Conservation (phyloP, 2,888 invertebrate species). For the Lissocephala sabroskyi region DNA sequence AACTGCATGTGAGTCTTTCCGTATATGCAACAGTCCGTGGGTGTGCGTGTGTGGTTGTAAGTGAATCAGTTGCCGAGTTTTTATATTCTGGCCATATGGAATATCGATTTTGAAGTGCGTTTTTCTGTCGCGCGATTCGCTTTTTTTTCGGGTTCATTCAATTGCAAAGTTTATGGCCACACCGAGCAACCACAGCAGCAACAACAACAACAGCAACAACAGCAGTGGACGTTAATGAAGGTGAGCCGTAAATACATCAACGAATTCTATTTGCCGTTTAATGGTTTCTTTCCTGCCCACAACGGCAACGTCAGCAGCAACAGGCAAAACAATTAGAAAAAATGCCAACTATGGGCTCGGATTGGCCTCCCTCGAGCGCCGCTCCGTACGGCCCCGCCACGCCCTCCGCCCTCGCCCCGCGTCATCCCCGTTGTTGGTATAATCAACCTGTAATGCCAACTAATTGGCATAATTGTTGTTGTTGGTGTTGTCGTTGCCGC, state of each 20-base stretch:
- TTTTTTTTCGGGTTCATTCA: too few relatives aligned
- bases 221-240: too few relatives aligned
- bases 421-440: conserved; percentile 20
- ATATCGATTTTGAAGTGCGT: conserved; percentile 23
- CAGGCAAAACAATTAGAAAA: conserved; percentile 15
- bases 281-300: conserved; percentile 39
- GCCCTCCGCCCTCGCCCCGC: too few relatives aligned
- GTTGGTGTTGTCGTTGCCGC: conserved; percentile 17
- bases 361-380: background rate
- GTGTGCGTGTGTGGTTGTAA: background rate
- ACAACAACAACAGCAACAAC: too few relatives aligned
- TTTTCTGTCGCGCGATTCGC: too few relatives aligned
- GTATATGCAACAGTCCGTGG: background rate
- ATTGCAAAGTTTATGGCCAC: conserved; percentile 22
- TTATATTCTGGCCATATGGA: too few relatives aligned
- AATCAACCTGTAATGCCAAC: conserved; percentile 65
- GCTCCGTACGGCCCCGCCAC: too few relatives aligned
- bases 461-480: conserved; percentile 58
- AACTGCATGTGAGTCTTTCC: too few relatives aligned
- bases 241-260: conserved; percentile 31
- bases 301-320: conserved; percentile 12
- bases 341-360: conserved; percentile 37
- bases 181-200: background rate
- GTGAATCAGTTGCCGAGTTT: background rate
- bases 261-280: conserved; percentile 27